These are phyloP conservation scores for Euphydryas editha DNA, from an alignment of 2,888 invertebrate genomes.

Conservation along the genomic window DNA sequence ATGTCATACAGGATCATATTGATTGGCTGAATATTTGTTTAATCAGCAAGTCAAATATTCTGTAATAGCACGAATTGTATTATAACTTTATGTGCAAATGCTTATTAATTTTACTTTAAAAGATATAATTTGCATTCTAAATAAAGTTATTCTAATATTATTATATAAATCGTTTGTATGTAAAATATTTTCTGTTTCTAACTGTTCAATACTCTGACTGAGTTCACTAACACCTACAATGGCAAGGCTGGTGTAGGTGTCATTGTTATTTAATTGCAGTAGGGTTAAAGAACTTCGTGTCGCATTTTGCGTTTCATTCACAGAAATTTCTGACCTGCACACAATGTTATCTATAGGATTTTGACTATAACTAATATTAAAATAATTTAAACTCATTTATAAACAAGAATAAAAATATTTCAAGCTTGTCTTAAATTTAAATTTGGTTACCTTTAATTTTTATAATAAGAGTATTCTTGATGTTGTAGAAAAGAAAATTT, in stretches of 20 bases:
- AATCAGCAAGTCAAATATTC: no score
- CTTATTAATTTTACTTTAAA: neutral
- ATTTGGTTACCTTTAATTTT: no score
- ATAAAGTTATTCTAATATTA: neutral
- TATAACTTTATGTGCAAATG: no score
- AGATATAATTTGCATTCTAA: neutral
- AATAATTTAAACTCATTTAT: no score
- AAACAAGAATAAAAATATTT: neutral
- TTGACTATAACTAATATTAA: neutral
- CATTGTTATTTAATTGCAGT: constrained; percentile 61
- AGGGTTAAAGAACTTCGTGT: constrained; percentile 43
- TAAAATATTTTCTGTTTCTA: neutral
- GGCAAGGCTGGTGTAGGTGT: constrained; percentile 58
- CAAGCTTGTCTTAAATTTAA: no score
- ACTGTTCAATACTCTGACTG: constrained; percentile 16
- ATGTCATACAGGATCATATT: no score
- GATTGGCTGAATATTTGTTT: no score
- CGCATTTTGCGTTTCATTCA: constrained; percentile 33
- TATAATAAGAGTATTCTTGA: no score
- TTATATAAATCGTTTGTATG: neutral
- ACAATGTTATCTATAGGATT: constrained; percentile 22
- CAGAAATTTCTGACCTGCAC: constrained; percentile 24
- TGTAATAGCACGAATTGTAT: no score
- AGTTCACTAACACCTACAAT: constrained; percentile 34
- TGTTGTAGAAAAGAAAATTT: neutral